phyloP scores from a whole-genome alignment of 2,797 vertebrate species.

The Hapalemur alaotrensis region DNA sequence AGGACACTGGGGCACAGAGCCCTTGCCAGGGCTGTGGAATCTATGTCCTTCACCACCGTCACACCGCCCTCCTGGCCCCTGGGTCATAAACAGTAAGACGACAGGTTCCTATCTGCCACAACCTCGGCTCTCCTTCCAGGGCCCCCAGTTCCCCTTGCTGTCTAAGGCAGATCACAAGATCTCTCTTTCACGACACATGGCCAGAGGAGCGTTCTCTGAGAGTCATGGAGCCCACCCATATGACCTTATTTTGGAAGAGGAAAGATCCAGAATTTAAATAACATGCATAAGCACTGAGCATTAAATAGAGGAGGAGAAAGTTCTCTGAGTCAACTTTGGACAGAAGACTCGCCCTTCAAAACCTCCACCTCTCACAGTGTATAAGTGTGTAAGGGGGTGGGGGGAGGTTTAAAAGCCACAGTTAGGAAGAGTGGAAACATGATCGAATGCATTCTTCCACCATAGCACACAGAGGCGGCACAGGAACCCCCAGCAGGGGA shows the following conservation, averaged over 20 bases:
- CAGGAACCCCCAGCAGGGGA: background rate
- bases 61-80: background rate
- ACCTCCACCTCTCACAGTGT: background rate
- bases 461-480: background rate
- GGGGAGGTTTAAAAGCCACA: background rate
- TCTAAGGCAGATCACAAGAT: background rate
- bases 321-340: background rate
- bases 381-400: no score
- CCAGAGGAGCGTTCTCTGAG: background rate
- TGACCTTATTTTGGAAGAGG: background rate
- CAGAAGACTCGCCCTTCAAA: background rate
- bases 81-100: background rate
- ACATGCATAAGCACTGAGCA: fast-evolving
- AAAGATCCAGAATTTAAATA: background rate
- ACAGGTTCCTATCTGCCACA: background rate
- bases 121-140: background rate
- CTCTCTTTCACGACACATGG: background rate
- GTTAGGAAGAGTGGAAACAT: background rate
- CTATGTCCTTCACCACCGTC: background rate
- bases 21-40: no score
- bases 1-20: background rate
- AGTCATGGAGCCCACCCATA: background rate
- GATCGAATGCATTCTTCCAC: background rate
- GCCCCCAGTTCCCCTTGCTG: background rate
- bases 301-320: background rate